These are phyloP conservation scores for Rhabdornis inornatus DNA, from an alignment of 2,113 vertebrate species.

Conservation along the genomic window DNA sequence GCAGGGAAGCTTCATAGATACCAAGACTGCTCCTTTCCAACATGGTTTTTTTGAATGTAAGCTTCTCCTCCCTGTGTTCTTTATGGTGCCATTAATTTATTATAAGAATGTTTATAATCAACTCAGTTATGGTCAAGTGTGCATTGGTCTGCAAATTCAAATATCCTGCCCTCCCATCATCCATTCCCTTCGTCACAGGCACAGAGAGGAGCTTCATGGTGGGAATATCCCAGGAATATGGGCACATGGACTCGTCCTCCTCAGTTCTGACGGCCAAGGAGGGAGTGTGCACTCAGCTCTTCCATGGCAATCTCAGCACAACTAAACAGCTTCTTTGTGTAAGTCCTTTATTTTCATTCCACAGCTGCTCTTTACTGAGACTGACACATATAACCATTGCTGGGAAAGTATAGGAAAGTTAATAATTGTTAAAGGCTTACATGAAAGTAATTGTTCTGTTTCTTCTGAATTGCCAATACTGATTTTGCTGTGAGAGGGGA, in stretches of 20 bases:
- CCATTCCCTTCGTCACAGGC: neutral
- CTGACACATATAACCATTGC: neutral
- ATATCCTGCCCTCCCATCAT: neutral
- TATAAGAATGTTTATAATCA: neutral
- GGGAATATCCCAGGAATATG: neutral
- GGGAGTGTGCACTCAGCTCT: fast-evolving
- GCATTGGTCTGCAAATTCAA: neutral
- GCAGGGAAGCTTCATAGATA: neutral
- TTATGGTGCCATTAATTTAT: neutral
- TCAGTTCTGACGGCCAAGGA: neutral
- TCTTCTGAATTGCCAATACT: slow-evolving; percentile 50
- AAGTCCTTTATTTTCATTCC: slow-evolving; percentile 36
- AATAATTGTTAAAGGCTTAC: slow-evolving; percentile 64
- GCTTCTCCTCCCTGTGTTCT: neutral
- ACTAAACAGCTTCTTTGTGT: neutral
- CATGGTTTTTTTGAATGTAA: fast-evolving
- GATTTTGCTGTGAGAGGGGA: slow-evolving; percentile 49
- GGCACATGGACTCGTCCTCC: neutral
- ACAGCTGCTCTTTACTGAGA: slow-evolving; percentile 39
- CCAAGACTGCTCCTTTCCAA: neutral
- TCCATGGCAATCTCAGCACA: neutral
- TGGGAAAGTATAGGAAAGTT: slow-evolving; percentile 40
- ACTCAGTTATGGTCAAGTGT: neutral
- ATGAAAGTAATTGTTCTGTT: slow-evolving; percentile 53
- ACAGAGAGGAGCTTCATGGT: neutral